These are phyloP conservation scores for Odocoileus virginianus DNA, from an alignment of 2,113 vertebrate species.

Conservation along the genomic window DNA sequence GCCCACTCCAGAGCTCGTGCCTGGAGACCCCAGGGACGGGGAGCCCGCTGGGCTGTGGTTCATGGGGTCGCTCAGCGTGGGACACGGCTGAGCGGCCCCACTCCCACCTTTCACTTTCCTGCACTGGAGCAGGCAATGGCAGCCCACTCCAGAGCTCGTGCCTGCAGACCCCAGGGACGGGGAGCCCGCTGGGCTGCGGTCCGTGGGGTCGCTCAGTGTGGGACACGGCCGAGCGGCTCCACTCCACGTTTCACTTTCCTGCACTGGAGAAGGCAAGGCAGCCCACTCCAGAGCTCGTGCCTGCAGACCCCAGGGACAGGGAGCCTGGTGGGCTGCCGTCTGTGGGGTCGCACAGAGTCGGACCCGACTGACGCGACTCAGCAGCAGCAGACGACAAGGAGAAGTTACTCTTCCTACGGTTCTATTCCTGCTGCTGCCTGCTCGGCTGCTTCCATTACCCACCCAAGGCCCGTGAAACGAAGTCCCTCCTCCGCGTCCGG, in stretches of 20 bases:
- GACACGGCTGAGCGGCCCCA: background rate
- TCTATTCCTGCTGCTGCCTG: background rate
- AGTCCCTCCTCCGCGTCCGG: background rate
- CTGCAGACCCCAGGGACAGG: fast-evolving
- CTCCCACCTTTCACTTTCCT: too few relatives aligned
- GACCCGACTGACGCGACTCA: fast-evolving
- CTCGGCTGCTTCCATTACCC: background rate
- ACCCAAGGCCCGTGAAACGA: background rate
- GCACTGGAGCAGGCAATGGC: too few relatives aligned
- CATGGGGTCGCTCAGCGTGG: background rate
- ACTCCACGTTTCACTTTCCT: too few relatives aligned
- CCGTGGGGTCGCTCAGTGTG: too few relatives aligned
- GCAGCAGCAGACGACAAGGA: background rate
- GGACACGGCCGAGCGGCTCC: too few relatives aligned
- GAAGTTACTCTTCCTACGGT: background rate
- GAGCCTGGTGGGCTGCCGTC: background rate
- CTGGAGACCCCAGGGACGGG: background rate
- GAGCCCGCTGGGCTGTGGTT: background rate
- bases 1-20: background rate
- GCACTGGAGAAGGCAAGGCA: background rate
- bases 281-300: background rate
- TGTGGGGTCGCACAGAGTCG: background rate
- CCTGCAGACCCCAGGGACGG: too few relatives aligned
- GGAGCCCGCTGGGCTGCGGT: too few relatives aligned
- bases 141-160: too few relatives aligned